Evolutionary conservation across 1,140 invertebrate genomes (phyloP).

Genomic region (Ruditapes philippinarum): DNA sequence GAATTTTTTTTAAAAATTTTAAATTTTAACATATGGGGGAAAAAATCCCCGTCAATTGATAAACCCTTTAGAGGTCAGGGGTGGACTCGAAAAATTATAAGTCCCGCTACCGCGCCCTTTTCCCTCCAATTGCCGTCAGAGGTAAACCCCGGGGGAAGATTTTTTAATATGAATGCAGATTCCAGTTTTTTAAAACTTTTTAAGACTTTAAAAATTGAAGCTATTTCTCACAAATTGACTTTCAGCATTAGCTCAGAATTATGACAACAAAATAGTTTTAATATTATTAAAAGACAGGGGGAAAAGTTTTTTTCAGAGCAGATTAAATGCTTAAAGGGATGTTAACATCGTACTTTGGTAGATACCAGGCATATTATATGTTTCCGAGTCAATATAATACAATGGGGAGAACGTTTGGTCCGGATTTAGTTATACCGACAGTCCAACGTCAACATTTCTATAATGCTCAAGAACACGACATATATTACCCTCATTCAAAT

Average conservation of each 20-base stretch:
- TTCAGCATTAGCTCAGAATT: background rate
- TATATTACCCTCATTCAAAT: background rate
- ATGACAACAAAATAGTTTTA: no score
- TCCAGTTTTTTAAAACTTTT: background rate
- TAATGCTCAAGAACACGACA: background rate
- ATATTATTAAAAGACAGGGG: background rate
- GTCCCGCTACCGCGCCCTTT: background rate
- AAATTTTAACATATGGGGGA: no score
- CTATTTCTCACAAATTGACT: background rate
- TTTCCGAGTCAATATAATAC: background rate
- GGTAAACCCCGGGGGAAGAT: slow-evolving; percentile 38
- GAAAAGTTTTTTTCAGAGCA: background rate
- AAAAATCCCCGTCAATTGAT: no score
- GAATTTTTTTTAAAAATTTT: no score
- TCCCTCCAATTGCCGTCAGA: slow-evolving; percentile 5
- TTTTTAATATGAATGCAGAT: background rate
- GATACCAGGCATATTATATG: slow-evolving; percentile 40
- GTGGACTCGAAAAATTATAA: slow-evolving; percentile 31
- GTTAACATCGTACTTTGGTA: slow-evolving; percentile 31
- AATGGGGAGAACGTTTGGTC: slow-evolving; percentile 48
- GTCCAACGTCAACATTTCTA: background rate
- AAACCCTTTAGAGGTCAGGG: background rate
- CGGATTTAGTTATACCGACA: slow-evolving; percentile 47
- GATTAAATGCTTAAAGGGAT: background rate
- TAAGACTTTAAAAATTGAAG: background rate